Evolutionary conservation across 1,140 invertebrate genomes (phyloP).

Genomic region (Drosophila sp.): DNA sequence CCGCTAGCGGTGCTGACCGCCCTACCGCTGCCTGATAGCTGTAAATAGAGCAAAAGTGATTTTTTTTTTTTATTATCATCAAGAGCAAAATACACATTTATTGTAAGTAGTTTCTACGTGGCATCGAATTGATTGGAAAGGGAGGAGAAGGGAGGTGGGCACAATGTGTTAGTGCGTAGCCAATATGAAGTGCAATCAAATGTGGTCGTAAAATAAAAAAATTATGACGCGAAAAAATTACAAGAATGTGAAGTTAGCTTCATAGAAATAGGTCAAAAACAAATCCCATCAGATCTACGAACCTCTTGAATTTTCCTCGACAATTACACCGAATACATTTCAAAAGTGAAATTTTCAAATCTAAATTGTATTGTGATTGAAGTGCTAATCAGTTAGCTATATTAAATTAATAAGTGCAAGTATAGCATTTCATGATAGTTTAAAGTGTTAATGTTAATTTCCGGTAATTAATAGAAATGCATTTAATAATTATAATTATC

Average conservation of each 20-base stretch:
- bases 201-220: conserved; percentile 21
- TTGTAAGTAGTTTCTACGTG: conserved; percentile 6
- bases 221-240: conserved; percentile 23
- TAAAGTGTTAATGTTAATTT: too few species aligned
- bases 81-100: neutral
- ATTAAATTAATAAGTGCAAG: too few species aligned
- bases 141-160: neutral
- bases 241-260: neutral
- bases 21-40: conserved; percentile 48
- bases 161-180: conserved; percentile 25
- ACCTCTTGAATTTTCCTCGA: too few species aligned
- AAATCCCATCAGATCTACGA: too few species aligned
- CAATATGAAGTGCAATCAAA: conserved; percentile 39
- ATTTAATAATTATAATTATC: too few species aligned
- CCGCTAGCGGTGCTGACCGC: conserved; percentile 65
- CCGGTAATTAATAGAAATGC: too few species aligned
- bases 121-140: conserved; percentile 5
- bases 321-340: too few species aligned
- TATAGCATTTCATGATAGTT: too few species aligned
- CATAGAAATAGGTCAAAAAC: too few species aligned
- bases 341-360: too few species aligned
- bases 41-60: conserved; percentile 39
- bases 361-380: too few species aligned
- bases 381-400: too few species aligned
- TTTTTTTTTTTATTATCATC: conserved; percentile 38